Conservation (phyloP, 2,797 vertebrate species). For the Psittacula derbiana region DNA sequence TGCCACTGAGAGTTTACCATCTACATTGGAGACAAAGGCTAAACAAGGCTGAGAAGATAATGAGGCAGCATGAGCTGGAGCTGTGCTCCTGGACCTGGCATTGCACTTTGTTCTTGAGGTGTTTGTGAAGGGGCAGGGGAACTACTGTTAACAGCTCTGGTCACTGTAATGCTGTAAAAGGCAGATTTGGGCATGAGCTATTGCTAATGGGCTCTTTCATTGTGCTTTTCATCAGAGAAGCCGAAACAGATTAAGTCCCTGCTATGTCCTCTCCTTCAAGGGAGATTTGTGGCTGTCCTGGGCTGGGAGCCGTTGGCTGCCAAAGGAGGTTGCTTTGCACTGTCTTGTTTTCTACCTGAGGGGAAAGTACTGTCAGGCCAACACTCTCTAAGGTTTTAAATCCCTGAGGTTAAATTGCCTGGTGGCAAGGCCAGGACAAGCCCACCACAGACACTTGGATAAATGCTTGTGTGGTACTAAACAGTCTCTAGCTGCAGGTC, state of each 20-base stretch:
- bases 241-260: background rate
- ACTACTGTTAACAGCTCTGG: background rate
- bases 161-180: background rate
- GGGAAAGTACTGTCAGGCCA: background rate
- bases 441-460: background rate
- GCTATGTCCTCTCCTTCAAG: background rate
- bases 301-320: background rate
- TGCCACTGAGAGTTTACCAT: conserved; percentile 24
- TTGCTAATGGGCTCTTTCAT: background rate
- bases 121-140: background rate
- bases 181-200: background rate
- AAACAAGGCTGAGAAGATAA: conserved; percentile 22
- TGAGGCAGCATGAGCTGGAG: conserved; percentile 16
- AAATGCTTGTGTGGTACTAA: background rate
- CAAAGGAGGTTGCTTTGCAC: background rate
- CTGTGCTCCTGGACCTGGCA: background rate
- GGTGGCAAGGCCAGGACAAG: background rate
- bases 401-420: background rate
- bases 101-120: background rate
- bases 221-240: background rate
- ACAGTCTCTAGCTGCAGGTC: background rate
- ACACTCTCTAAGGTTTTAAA: background rate
- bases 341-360: background rate
- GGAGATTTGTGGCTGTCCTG: background rate
- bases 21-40: conserved; percentile 19